Evolutionary conservation across 2,113 vertebrate species (phyloP), one percentile per base, ranked within the genome.

Genomic region (Hemiprocne comata): DNA sequence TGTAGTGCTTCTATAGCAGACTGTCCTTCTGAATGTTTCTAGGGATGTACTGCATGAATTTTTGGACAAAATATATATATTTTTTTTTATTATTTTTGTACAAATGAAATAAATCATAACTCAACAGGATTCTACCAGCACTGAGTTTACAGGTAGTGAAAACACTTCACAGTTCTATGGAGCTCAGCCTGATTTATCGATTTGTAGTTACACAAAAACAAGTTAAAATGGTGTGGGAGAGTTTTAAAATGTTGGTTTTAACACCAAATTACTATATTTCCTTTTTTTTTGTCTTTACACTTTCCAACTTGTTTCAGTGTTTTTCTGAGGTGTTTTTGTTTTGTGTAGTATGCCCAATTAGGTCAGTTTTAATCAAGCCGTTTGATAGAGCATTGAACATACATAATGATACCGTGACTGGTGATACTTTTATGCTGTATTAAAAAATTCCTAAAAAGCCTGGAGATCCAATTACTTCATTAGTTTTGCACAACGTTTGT

Each of bases 81-180:
- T 99, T 86, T 71, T 85, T 86, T 98, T 98, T 98, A 98, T 99
- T 86, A 78, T 85, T 86, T 98, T 98, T 98, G 98, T 99, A 99
- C 93, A 98, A 98, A 98, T 97, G 96, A 97, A 98, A 98, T 97
- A 97, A 95, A 95, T 90, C 90, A 95, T 97, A 97, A 94, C 95
- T 98, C 98, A 95, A 92, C 97, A 94, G 97, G 98, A 98, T 98
- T 98, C 98, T 98, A 98, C 98, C 98, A 98, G 98, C 98, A 98
- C 98, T 98, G 97, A 97, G 98, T 98, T 98, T 98, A 98, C 98
- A 98, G 97, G 96, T 95, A 95, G 42, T 85, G 79, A 93, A 97
- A 92, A 97, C 96, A 97, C 95, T 94, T 97, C 94, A 96, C 96
- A 95, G 95, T 95, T 97, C 36, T 90, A 71, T 90, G 85, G 62